These are phyloP conservation scores for Aspidoscelis tigris DNA, from an alignment of 2,113 vertebrate species.

Conservation along the genomic window DNA sequence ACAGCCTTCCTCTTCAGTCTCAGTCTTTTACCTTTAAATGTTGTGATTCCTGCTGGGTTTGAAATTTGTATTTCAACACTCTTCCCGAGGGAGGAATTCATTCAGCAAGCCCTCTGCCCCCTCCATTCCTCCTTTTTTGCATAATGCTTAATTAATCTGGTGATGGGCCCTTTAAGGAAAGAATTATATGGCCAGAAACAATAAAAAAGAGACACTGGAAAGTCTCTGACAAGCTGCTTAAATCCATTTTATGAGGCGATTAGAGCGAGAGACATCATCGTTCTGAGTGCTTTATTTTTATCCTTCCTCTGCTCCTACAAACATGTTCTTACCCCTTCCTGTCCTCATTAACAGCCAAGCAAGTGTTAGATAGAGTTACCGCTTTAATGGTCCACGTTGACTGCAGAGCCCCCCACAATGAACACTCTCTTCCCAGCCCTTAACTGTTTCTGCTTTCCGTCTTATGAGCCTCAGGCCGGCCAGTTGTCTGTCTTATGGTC, in stretches of 20 bases:
- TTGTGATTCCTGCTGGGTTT: background rate
- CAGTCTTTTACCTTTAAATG: background rate
- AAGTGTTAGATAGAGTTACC: conserved; percentile 29
- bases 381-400: conserved; percentile 25
- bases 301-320: background rate
- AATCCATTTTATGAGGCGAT: conserved; percentile 53
- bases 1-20: background rate
- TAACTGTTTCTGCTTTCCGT: background rate
- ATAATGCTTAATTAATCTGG: conserved; percentile 51
- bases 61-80: conserved; percentile 9
- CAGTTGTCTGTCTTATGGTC: conserved; percentile 33
- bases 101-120: conserved; percentile 34
- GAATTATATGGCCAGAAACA: conserved; percentile 46
- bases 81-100: conserved; percentile 34
- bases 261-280: conserved; percentile 38
- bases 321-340: conserved; percentile 25
- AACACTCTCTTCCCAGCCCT: background rate
- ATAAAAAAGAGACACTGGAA: conserved; percentile 45
- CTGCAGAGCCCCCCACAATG: background rate
- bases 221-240: conserved; percentile 43
- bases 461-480: conserved; percentile 24
- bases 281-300: conserved; percentile 46
- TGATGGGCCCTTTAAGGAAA: conserved; percentile 56
- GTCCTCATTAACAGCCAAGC: conserved; percentile 29
- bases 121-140: conserved; percentile 30